Evolutionary conservation across 2,888 invertebrate genomes (phyloP), one percentile per base, ranked within the genome.

Genomic region (Cheilosia vulpina): DNA sequence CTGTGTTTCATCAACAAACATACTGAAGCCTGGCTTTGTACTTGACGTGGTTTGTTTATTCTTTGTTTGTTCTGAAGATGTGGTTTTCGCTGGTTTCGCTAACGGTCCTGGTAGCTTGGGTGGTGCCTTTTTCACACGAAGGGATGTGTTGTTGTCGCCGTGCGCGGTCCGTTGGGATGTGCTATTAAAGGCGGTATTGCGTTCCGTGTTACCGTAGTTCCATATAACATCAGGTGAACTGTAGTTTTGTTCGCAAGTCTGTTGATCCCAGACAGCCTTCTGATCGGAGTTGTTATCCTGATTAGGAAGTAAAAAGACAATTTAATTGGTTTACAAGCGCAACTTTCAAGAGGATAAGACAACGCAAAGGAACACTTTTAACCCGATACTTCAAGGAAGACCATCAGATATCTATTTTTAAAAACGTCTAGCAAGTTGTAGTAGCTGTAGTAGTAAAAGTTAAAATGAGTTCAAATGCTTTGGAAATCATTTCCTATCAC

Each of bases 1-100:
- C 89, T 93, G 93, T 62, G 94, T 93, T 89, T 94, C 94, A 76
- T 93, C 93, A 75, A 95, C 92, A 89, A 95, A 95, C 87, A 94
- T 92, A 87, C 91, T 91, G 83, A 92, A 92, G 87, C 91, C 91
- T 66, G 45, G 91, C 91, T 65, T 90, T 66, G 88, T 88, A 80
- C 88, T 87, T 81, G 89, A 89, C 88, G 89, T 89, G 84, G 89
- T 89, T 87, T 88, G 87, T 82, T 89, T 90, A 87, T 90, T 90
- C 69, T 88, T 88, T 43, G 88, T 87, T 63, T 87, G 81, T 71
- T 89, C 87, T 68, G 87, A 75, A 31, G 88, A 87, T 82, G 85
- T 66, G 41, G 88, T 80, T 87, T 87, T 88, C 83, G 88, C 82
- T 65, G 90, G 88, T 81, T 88, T 89, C 72, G 88, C 87, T 69